These are phyloP conservation scores for Limanda limanda DNA, from an alignment of 2,113 vertebrate species.

Conservation along the genomic window DNA sequence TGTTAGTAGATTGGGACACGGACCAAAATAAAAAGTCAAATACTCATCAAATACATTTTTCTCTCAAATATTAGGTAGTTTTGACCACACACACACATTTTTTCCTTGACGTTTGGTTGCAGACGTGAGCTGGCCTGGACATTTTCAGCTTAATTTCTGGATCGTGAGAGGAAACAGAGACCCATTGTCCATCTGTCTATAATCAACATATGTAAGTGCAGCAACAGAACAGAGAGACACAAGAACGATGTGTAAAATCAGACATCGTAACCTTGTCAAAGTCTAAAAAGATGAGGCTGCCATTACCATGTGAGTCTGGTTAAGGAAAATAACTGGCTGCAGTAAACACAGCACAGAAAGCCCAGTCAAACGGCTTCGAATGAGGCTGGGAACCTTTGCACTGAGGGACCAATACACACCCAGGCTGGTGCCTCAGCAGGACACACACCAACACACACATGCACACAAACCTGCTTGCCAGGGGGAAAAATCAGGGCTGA, in stretches of 20 bases:
- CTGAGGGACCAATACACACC: conserved; percentile 58
- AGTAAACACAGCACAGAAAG: neutral
- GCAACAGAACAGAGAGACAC: neutral
- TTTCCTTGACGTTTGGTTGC: no score
- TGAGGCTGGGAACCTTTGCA: conserved; percentile 50
- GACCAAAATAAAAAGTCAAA: neutral
- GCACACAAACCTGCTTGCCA: conserved; percentile 43
- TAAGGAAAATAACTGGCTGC: conserved; percentile 32
- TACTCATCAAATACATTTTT: neutral
- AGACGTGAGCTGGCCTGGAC: no score
- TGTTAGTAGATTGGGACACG: no score
- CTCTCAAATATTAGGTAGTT: no score
- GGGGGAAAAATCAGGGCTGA: conserved; percentile 69
- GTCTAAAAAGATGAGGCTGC: conserved; percentile 15
- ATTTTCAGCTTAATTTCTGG: no score
- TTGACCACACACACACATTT: no score
- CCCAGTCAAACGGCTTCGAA: conserved; percentile 22
- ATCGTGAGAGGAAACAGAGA: no score
- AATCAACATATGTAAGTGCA: neutral
- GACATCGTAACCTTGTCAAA: conserved; percentile 2
- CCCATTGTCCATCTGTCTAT: no score
- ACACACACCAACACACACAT: conserved; percentile 21
- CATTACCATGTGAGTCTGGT: conserved; percentile 15
- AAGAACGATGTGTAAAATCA: conserved; percentile 4
- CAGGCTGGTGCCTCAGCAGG: conserved; percentile 28